Conservation (phyloP, 2,113 vertebrate species). For the Felis chaus region DNA sequence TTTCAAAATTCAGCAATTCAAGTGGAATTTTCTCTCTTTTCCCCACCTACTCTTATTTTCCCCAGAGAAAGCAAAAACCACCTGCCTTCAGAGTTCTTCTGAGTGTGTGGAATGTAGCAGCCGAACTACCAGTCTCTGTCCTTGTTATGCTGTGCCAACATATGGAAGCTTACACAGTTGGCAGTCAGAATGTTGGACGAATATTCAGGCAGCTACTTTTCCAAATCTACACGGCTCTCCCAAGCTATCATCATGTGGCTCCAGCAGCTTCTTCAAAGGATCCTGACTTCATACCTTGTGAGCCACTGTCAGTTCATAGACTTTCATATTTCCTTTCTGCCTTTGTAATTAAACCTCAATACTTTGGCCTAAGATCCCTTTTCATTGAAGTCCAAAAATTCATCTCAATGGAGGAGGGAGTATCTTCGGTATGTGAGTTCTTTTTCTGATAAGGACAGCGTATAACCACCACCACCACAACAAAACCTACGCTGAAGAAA, state of each 20-base stretch:
- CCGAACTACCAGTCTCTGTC: neutral
- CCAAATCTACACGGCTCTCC: neutral
- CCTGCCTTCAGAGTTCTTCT: neutral
- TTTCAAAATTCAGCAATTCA: neutral
- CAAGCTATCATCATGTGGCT: neutral
- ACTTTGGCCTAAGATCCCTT: neutral
- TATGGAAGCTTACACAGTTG: neutral
- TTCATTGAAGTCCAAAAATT: neutral
- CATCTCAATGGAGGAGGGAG: neutral
- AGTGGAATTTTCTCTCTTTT: neutral
- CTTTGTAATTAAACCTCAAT: neutral
- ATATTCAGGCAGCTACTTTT: neutral
- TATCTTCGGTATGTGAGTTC: neutral
- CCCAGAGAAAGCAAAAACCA: neutral
- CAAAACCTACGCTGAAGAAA: neutral
- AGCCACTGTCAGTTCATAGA: neutral
- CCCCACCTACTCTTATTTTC: neutral
- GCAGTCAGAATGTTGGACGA: neutral
- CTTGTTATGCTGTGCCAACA: neutral
- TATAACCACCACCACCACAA: neutral
- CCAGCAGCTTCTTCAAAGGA: neutral
- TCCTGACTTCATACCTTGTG: neutral
- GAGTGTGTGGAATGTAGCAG: neutral
- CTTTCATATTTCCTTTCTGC: neutral
- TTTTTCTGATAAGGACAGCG: neutral